Base-by-base conservation (phyloP, 2,113 vertebrate genomes). In the Andinoacara biseriatus region DNA sequence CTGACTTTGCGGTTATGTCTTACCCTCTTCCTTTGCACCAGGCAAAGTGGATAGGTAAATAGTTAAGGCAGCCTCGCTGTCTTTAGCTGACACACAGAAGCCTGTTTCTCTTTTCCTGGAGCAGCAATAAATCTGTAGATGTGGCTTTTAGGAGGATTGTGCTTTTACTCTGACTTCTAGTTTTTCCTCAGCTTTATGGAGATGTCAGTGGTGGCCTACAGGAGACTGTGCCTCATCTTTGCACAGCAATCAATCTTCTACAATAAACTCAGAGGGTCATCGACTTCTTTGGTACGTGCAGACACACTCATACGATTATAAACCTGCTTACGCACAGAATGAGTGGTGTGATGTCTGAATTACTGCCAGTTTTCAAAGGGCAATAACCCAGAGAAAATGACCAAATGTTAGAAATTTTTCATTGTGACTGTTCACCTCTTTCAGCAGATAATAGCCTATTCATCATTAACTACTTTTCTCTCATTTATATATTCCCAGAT, bases 141-240 rank as follows among this genome's bases (percentile, higher is more conserved):
- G 75, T 89, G 75, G 76, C 78, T 91, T 93, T 91, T 85, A 86
- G 83, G 82, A 91, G 75, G 86, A 91, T 90, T 91, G 81, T 60
- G 57, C 85, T 82, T 74, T 87, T 86, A 87, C 74, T 90, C 87
- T 85, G 62, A 86, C 84, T 78, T 87, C 78, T 87, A 85, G 60
- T 85, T 86, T 87, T 65, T 83, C 80, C 60, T 86, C 78, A 85
- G 79, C 78, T 93, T 93, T 93, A 93, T 93, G 86, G 80, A 85
- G 87, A 88, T 61, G 79, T 92, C 88, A 88, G 65, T 31, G 54
- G 62, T 43, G 54, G 83, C 60, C 78, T 79, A 60, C n/a, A 58
- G 63, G 80, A 92, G 82, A 85, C 80, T 86, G 60, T 35, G 14
- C 18, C 63, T 81, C 60, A 78, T 91, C 79, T 90, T 81, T 2